These are phyloP conservation scores for Hemithea aestivaria DNA, from an alignment of 2,888 invertebrate genomes.

Conservation along the genomic window DNA sequence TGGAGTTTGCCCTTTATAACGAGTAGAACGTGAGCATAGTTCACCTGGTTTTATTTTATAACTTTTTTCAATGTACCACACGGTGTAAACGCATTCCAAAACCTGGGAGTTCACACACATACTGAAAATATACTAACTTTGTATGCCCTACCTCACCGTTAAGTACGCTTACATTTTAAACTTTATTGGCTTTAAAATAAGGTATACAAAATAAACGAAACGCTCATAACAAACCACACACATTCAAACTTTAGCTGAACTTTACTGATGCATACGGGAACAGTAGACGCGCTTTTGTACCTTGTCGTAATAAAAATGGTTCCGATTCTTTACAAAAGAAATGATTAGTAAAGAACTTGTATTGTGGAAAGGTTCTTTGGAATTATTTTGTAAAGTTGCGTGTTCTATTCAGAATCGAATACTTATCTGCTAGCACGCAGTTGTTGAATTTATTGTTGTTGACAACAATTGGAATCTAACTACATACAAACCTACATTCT, in stretches of 20 bases:
- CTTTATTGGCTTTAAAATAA: not conserved
- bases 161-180: not conserved
- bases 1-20: too few species aligned
- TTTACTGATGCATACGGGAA: conserved; percentile 6
- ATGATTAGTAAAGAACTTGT: not conserved
- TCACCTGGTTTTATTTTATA: not conserved
- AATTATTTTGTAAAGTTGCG: not conserved
- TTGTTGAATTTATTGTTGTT: too few species aligned
- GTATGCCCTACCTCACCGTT: not conserved
- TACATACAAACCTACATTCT: too few species aligned
- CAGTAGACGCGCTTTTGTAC: conserved; percentile 5
- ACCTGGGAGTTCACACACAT: conserved; percentile 10
- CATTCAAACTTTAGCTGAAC: conserved; percentile 8
- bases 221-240: conserved; percentile 10
- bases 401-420: too few species aligned
- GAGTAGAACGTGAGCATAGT: not conserved
- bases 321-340: not conserved
- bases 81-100: conserved; percentile 8
- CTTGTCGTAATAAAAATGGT: conserved; percentile 3
- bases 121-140: conserved; percentile 7
- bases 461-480: too few species aligned
- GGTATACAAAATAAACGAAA: not conserved
- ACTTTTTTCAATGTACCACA: not conserved
- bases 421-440: too few species aligned
- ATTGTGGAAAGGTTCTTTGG: conserved; percentile 1